Evolutionary conservation across 2,797 vertebrate species (phyloP).

Genomic region (Sparus aurata): DNA sequence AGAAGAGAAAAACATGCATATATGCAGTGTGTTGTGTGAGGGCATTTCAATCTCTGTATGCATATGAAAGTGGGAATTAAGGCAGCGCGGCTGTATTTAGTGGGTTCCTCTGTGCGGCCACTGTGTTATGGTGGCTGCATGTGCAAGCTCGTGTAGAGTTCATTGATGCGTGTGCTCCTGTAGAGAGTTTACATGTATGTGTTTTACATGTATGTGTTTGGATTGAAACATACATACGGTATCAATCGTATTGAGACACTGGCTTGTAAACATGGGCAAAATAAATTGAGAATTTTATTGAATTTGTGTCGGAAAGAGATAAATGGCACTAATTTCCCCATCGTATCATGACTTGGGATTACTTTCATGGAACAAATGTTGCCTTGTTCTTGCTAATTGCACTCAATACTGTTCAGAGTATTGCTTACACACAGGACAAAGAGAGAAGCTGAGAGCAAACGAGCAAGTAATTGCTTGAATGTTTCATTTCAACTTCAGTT

Average conservation of each 20-base stretch:
- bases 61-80: neutral
- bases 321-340: conserved; percentile 11
- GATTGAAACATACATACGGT: neutral
- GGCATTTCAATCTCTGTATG: neutral
- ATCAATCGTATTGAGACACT: neutral
- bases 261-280: neutral
- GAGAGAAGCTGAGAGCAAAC: neutral
- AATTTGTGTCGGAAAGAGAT: conserved; percentile 31
- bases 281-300: neutral
- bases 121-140: neutral
- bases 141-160: neutral
- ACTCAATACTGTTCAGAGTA: neutral
- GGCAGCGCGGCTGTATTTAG: neutral
- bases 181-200: neutral
- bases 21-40: neutral
- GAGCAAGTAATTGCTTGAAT: conserved; percentile 27
- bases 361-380: neutral
- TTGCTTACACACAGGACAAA: neutral
- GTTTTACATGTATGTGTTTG: neutral
- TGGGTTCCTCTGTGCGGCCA: neutral
- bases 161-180: neutral
- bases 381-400: conserved; percentile 27
- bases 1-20: neutral
- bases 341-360: conserved; percentile 10
- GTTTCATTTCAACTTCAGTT: conserved; percentile 17